Evolutionary conservation across 2,888 invertebrate genomes (phyloP).

Genomic region (Chrysolina americana): DNA sequence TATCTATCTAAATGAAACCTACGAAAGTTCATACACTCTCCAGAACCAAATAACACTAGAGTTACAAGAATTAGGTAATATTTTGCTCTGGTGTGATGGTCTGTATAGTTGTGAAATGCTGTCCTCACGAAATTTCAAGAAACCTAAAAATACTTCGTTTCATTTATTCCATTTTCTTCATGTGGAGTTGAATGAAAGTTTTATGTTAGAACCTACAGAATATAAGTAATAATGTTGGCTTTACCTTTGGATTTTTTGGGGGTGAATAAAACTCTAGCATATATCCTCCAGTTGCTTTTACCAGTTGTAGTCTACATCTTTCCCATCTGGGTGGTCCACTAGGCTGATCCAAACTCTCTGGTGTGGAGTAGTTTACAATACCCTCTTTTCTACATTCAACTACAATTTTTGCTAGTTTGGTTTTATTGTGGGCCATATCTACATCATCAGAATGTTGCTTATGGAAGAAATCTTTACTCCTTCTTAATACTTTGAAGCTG

Average conservation of each 20-base stretch:
- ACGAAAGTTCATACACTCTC: no score
- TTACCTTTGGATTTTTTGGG: slow-evolving; percentile 90
- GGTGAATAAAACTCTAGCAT: slow-evolving; percentile 97
- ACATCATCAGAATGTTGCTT: slow-evolving; percentile 92
- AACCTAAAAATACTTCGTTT: no score
- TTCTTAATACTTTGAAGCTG: slow-evolving; percentile 90
- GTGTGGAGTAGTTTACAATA: slow-evolving; percentile 91
- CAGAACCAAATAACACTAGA: no score
- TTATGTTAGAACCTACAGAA: no score
- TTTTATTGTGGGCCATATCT: slow-evolving; percentile 79
- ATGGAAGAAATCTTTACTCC: slow-evolving; percentile 88
- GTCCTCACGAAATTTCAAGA: no score
- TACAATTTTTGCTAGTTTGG: slow-evolving; percentile 91
- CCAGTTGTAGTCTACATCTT: slow-evolving; percentile 89
- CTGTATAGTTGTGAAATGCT: no score
- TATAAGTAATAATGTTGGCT: slow-evolving; percentile 7
- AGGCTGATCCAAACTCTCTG: slow-evolving; percentile 89
- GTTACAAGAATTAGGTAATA: no score
- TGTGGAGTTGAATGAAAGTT: no score
- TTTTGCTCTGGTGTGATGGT: no score
- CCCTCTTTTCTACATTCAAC: slow-evolving; percentile 96
- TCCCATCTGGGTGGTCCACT: slow-evolving; percentile 94
- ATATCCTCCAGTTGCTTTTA: slow-evolving; percentile 94
- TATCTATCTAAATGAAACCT: no score
- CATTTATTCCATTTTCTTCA: no score